Evolutionary conservation across 2,113 vertebrate species (phyloP).

Genomic region (Albula glossodonta): DNA sequence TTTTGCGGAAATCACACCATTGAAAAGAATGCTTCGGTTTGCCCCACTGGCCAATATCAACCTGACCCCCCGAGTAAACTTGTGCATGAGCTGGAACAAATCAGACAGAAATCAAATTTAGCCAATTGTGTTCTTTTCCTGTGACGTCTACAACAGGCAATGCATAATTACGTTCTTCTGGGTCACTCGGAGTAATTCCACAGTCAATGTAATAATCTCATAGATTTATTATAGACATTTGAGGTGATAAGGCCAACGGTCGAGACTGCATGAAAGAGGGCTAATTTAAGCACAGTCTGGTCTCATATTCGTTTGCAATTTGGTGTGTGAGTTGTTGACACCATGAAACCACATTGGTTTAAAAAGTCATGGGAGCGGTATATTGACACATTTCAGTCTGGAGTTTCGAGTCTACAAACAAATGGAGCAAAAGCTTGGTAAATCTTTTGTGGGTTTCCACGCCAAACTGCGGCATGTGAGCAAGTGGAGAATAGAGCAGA

Average conservation of each 20-base stretch:
- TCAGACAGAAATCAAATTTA: background rate
- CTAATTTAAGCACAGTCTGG: background rate
- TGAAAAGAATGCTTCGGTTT: background rate
- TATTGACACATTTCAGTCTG: slow-evolving; percentile 43
- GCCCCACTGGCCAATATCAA: too few relatives aligned
- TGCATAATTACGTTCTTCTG: background rate
- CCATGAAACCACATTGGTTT: background rate
- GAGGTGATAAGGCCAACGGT: background rate
- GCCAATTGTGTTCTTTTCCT: background rate
- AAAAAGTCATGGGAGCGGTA: slow-evolving; percentile 18
- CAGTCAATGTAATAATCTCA: background rate
- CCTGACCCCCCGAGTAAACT: background rate
- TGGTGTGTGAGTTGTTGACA: background rate
- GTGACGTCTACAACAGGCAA: background rate
- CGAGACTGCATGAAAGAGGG: background rate
- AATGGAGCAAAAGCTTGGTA: slow-evolving; percentile 54
- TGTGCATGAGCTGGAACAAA: background rate
- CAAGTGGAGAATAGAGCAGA: slow-evolving; percentile 12
- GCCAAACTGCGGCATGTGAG: slow-evolving; percentile 36
- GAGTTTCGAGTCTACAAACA: slow-evolving; percentile 35
- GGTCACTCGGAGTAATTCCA: background rate
- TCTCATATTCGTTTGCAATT: background rate
- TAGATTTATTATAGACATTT: background rate
- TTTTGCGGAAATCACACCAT: background rate
- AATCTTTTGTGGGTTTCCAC: slow-evolving; percentile 52